phyloP scores from a whole-genome alignment of 1,140 invertebrate genomes.

The Metopolophium dirhodum region DNA sequence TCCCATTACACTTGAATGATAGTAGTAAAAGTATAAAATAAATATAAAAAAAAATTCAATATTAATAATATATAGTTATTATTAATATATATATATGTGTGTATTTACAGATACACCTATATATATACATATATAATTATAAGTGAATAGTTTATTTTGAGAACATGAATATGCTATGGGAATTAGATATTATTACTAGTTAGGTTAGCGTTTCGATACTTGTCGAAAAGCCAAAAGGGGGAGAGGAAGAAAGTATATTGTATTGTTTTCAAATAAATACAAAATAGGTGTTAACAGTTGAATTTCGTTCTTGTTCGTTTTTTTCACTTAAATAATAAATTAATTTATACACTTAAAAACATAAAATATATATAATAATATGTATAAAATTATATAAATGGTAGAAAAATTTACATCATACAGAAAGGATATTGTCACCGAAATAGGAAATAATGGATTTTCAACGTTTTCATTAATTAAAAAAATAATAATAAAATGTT shows the following conservation, averaged over 20 bases:
- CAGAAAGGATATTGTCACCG: conserved; percentile 56
- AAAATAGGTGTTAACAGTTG: conserved; percentile 21
- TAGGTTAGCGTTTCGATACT: neutral
- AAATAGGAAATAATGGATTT: conserved; percentile 54
- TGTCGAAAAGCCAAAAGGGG: neutral
- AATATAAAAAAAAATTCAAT: conserved; percentile 53
- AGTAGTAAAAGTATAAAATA: conserved; percentile 43
- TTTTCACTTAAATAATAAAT: conserved; percentile 55
- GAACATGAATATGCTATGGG: conserved; percentile 46
- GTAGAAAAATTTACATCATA: conserved; percentile 57
- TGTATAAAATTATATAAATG: conserved; percentile 57
- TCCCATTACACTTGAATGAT: conserved; percentile 53
- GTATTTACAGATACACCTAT: neutral
- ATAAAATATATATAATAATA: conserved; percentile 57
- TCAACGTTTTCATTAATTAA: conserved; percentile 45
- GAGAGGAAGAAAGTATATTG: neutral
- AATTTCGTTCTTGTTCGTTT: conserved; percentile 45
- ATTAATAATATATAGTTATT: conserved; percentile 56
- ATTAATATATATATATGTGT: neutral
- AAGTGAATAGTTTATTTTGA: conserved; percentile 33
- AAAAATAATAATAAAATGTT: conserved; percentile 46
- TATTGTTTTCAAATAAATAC: conserved; percentile 41
- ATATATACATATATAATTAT: neutral
- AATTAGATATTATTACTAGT: conserved; percentile 40
- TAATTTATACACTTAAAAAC: conserved; percentile 58